Evolutionary conservation across 2,797 vertebrate species (phyloP).

Genomic region (Harpagifer antarcticus): DNA sequence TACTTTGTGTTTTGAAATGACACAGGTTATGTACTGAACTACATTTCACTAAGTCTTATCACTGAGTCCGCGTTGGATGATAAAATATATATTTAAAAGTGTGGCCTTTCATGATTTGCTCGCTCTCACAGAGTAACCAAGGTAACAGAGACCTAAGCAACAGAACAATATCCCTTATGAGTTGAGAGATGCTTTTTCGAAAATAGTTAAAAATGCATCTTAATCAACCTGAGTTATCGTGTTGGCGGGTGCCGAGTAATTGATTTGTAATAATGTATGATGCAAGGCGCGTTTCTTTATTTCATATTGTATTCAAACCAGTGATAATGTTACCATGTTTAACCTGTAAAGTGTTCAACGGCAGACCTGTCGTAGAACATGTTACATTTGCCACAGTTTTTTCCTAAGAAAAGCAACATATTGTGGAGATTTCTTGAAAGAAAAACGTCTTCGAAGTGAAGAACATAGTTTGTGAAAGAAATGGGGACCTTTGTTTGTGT

Average conservation of each 20-base stretch:
- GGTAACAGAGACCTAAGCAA: constrained; percentile 64
- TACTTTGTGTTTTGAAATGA: constrained; percentile 80
- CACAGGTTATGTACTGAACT: constrained; percentile 75
- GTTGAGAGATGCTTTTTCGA: constrained; percentile 38
- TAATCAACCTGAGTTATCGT: constrained; percentile 31
- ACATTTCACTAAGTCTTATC: constrained; percentile 81
- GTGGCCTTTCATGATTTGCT: constrained; percentile 55
- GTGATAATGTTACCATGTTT: constrained; percentile 69
- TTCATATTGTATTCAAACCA: constrained; percentile 53
- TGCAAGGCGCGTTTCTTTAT: constrained; percentile 39
- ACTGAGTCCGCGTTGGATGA: constrained; percentile 78
- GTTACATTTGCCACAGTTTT: constrained; percentile 74
- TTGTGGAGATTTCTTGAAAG: constrained; percentile 72
- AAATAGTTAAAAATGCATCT: constrained; percentile 5
- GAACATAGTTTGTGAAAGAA: constrained; percentile 64
- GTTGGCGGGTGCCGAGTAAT: constrained; percentile 25
- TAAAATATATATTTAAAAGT: constrained; percentile 46
- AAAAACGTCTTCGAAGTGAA: constrained; percentile 58
- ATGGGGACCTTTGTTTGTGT: constrained; percentile 71
- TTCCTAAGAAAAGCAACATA: constrained; percentile 68
- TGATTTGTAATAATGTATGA: constrained; percentile 61
- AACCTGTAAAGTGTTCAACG: constrained; percentile 71
- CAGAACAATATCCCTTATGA: constrained; percentile 51
- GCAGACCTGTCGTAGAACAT: constrained; percentile 63
- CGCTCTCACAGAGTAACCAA: constrained; percentile 30